phyloP scores from a whole-genome alignment of 2,888 invertebrate species.

The Perizoma flavofasciatum region DNA sequence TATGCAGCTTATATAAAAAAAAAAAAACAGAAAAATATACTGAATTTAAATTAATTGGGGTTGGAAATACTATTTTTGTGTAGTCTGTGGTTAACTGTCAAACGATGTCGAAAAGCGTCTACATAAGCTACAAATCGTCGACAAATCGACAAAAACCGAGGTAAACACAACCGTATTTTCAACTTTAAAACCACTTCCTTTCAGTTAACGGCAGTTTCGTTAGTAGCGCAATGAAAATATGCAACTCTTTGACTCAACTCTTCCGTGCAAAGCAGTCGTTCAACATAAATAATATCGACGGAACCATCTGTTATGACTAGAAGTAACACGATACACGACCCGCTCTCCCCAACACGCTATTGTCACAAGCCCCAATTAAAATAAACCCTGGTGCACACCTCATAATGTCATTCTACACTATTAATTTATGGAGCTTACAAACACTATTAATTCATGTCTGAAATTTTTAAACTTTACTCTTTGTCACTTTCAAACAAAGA shows the following conservation, averaged over 20 bases:
- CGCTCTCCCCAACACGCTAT: conserved; percentile 16
- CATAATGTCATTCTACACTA: conserved; percentile 74
- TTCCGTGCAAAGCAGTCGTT: not conserved
- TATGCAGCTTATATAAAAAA: too few relatives aligned
- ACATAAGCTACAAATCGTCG: too few relatives aligned
- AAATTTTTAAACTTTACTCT: conserved; percentile 61
- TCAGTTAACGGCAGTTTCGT: too few relatives aligned
- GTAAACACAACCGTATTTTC: too few relatives aligned
- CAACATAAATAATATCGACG: conserved; percentile 9
- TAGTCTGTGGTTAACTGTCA: too few relatives aligned
- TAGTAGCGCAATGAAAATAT: too few relatives aligned
- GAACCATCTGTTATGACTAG: conserved; percentile 17
- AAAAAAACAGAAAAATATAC: too few relatives aligned
- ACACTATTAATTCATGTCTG: conserved; percentile 69
- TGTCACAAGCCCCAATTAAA: conserved; percentile 38
- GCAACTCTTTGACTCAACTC: not conserved
- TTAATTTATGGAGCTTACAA: conserved; percentile 60
- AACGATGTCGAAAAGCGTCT: too few relatives aligned
- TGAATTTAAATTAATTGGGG: too few relatives aligned
- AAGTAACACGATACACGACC: conserved; percentile 5
- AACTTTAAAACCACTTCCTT: too few relatives aligned
- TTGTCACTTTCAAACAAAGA: conserved; percentile 46
- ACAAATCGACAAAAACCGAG: too few relatives aligned
- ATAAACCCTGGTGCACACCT: conserved; percentile 50
- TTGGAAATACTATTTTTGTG: too few relatives aligned